These are phyloP conservation scores for Tanypteryx hageni DNA, from an alignment of 2,888 invertebrate species.

Conservation along the genomic window DNA sequence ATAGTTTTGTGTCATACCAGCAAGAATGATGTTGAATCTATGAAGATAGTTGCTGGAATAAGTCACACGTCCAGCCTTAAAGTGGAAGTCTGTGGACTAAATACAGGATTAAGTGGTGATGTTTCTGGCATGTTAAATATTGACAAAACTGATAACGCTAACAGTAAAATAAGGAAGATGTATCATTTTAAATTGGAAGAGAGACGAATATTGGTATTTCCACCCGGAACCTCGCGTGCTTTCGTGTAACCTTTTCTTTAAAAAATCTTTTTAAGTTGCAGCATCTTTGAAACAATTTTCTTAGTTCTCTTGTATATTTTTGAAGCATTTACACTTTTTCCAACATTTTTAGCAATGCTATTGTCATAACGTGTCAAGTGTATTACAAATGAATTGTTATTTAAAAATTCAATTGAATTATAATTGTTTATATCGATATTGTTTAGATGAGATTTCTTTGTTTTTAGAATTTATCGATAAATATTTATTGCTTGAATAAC, in stretches of 20 bases:
- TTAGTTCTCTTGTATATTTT: too few relatives aligned
- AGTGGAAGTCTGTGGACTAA: conserved; percentile 81
- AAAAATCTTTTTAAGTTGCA: background rate
- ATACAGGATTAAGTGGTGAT: conserved; percentile 84
- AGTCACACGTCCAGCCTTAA: conserved; percentile 81
- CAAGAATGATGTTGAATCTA: conserved; percentile 72
- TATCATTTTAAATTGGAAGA: conserved; percentile 86
- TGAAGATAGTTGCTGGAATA: conserved; percentile 72
- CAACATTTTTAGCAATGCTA: too few relatives aligned
- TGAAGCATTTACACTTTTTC: too few relatives aligned
- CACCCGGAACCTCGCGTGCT: conserved; percentile 78
- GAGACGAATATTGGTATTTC: conserved; percentile 85
- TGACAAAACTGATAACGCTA: conserved; percentile 71
- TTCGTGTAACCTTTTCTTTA: background rate
- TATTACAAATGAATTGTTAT: too few relatives aligned
- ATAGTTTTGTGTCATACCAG: conserved; percentile 79
- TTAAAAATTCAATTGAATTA: too few relatives aligned
- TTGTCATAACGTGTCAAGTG: too few relatives aligned
- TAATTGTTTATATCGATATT: too few relatives aligned
- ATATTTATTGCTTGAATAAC: too few relatives aligned
- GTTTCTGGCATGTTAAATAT: conserved; percentile 84
- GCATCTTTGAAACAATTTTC: background rate
- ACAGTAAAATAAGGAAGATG: conserved; percentile 67
- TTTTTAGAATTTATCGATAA: too few relatives aligned
- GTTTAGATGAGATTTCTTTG: too few relatives aligned